A percentile compares a stretch with the other conserved stretches of the same genome.
Evolutionary conservation across 2,113 vertebrate species (phyloP).

Genomic region (Atlantisia rogersi): DNA sequence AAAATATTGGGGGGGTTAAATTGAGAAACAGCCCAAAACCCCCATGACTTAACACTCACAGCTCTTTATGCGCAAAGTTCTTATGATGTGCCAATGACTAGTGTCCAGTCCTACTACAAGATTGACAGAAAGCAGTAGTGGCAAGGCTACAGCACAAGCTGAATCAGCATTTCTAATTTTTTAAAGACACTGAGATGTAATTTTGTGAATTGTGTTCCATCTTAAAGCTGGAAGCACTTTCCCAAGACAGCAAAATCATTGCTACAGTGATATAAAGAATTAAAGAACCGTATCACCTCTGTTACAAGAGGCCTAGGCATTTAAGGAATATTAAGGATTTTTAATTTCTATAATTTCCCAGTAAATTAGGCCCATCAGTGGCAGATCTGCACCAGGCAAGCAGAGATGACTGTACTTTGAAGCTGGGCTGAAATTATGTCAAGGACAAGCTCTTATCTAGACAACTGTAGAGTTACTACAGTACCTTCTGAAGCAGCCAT

Average conservation of each 20-base stretch:
- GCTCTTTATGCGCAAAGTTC: neutral
- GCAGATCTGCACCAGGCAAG: neutral
- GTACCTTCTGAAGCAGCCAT: neutral
- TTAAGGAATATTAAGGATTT: neutral
- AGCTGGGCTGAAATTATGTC: neutral
- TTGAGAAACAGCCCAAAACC: neutral
- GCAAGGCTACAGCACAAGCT: neutral
- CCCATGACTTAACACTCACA: neutral
- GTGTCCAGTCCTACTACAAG: neutral
- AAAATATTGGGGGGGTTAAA: too few relatives aligned
- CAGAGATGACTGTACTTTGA: neutral
- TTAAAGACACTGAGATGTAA: neutral
- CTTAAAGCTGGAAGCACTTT: neutral
- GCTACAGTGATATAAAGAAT: neutral
- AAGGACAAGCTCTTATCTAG: neutral
- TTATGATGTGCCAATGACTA: neutral
- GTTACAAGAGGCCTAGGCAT: neutral
- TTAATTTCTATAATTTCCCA: neutral
- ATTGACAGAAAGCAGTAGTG: neutral
- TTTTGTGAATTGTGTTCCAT: neutral
- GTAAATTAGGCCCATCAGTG: neutral
- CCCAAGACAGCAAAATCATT: neutral
- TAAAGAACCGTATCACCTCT: neutral
- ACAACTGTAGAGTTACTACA: neutral
- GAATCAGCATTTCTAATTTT: neutral